phyloP scores from a whole-genome alignment of 1,140 invertebrate genomes.

The Ephestia elutella region DNA sequence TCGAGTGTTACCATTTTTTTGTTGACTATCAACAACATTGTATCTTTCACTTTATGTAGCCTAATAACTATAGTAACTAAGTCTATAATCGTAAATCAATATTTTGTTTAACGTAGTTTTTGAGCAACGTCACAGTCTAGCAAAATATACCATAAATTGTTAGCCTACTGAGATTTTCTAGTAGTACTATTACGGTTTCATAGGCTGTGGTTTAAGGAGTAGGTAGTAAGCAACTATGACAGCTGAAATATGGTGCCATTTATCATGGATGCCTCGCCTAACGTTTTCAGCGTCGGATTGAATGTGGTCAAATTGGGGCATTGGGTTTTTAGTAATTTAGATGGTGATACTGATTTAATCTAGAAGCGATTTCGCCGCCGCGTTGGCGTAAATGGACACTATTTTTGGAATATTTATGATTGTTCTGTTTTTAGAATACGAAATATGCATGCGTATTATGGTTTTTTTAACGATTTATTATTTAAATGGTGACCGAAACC shows the following conservation, averaged over 20 bases:
- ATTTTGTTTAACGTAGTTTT: neutral
- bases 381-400: neutral
- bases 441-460: too few species aligned
- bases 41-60: neutral
- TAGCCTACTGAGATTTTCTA: neutral
- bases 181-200: neutral
- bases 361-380: neutral
- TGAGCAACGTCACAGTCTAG: neutral
- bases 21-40: neutral
- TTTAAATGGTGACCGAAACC: too few species aligned
- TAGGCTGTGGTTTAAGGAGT: neutral
- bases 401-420: neutral
- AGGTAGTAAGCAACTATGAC: slow-evolving; percentile 17
- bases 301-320: slow-evolving; percentile 16
- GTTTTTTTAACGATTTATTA: too few species aligned
- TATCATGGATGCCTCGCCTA: slow-evolving; percentile 22
- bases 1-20: slow-evolving; percentile 1
- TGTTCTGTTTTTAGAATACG: neutral
- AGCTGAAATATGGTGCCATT: slow-evolving; percentile 20
- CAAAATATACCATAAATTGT: neutral
- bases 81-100: neutral
- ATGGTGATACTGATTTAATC: neutral
- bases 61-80: neutral
- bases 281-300: slow-evolving; percentile 16
- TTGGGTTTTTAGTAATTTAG: slow-evolving; percentile 7